phyloP scores from a whole-genome alignment of 2,888 invertebrate species.

The Lepidonotus clava region DNA sequence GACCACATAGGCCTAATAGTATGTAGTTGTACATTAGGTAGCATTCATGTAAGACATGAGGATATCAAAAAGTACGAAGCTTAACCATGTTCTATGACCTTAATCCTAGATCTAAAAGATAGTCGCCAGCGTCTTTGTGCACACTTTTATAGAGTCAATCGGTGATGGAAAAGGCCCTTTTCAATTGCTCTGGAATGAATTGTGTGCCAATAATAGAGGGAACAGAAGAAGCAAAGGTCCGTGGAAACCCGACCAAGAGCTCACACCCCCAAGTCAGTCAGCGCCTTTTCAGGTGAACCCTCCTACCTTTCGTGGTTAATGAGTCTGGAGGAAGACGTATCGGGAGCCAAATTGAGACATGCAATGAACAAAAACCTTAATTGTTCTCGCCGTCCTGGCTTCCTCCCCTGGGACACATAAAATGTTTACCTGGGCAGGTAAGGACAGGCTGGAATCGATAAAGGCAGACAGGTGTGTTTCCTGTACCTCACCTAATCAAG shows the following conservation, averaged over 20 bases:
- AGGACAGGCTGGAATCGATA: neutral
- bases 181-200: too few relatives aligned
- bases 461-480: neutral
- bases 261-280: neutral
- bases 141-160: too few relatives aligned
- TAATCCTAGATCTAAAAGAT: too few relatives aligned
- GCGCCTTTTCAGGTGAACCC: neutral
- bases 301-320: neutral
- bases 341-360: constrained; percentile 5
- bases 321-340: neutral
- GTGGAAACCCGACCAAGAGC: neutral
- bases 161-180: too few relatives aligned
- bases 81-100: too few relatives aligned
- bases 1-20: too few relatives aligned
- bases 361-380: constrained; percentile 6
- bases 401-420: neutral
- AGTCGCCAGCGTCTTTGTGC: too few relatives aligned
- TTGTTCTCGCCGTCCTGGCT: neutral
- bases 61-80: too few relatives aligned
- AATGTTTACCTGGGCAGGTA: neutral
- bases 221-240: neutral
- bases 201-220: neutral
- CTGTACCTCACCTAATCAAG: neutral
- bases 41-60: too few relatives aligned
- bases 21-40: too few relatives aligned